These are phyloP conservation scores for Pollenia griseotomentosa DNA, from an alignment of 2,888 invertebrate species.

Conservation along the genomic window DNA sequence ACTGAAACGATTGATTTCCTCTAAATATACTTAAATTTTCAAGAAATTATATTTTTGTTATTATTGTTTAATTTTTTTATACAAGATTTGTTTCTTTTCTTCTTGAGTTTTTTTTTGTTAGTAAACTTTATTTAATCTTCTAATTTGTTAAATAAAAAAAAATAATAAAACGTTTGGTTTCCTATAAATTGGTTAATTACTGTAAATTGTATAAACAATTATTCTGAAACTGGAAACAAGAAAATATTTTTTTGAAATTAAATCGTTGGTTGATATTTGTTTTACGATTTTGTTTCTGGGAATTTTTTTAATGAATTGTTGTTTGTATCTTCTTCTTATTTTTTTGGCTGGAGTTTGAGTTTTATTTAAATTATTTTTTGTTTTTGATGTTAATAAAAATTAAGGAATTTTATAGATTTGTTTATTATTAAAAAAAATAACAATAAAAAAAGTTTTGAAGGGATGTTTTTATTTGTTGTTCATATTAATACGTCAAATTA, in stretches of 20 bases:
- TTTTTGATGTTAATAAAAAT: conserved; percentile 57
- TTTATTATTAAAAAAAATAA: conserved; percentile 61
- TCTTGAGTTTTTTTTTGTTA: background rate
- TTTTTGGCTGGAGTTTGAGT: background rate
- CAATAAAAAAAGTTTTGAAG: conserved; percentile 39
- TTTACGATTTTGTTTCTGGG: conserved; percentile 57
- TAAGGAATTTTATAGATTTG: conserved; percentile 38
- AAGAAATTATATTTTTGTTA: conserved; percentile 54
- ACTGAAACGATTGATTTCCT: conserved; percentile 34
- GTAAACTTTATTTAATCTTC: conserved; percentile 44
- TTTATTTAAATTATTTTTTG: background rate
- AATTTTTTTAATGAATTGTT: conserved; percentile 56
- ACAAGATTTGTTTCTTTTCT: conserved; percentile 32
- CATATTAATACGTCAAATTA: background rate
- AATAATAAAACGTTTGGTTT: conserved; percentile 77
- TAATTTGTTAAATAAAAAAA: conserved; percentile 76
- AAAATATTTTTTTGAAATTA: conserved; percentile 31
- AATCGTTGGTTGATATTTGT: conserved; percentile 47
- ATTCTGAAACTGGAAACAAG: conserved; percentile 72
- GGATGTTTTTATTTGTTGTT: conserved; percentile 30
- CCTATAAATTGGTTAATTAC: conserved; percentile 82
- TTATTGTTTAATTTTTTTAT: conserved; percentile 42
- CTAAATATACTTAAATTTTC: conserved; percentile 44
- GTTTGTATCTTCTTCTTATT: conserved; percentile 27
- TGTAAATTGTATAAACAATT: conserved; percentile 80